Evolutionary conservation across 1,140 invertebrate genomes (phyloP), one percentile per base, ranked within the genome.

Genomic region (Hyles vespertilio): DNA sequence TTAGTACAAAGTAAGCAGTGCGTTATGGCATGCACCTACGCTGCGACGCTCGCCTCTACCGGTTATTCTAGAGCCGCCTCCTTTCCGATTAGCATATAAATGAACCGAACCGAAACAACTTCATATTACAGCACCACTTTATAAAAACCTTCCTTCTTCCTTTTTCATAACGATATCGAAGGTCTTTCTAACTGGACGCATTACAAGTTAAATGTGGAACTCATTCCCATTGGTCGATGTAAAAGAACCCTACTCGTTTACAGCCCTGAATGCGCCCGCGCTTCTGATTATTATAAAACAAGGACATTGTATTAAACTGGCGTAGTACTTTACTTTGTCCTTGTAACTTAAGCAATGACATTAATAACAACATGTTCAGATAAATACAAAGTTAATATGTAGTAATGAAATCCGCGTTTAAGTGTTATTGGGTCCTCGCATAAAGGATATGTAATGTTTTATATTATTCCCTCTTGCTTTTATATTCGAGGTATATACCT

Each of bases 71-170:
- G 60, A 72, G 64, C 79, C 72, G 71, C 77, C 78, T 81, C 70
- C 74, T 75, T 62, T 34, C 63, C 63, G 71, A 89, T 89, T 89
- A 89, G 77, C 84, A 89, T 89, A 83, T 86, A 87, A 84, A 89
- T 87, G 84, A 87, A 78, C 71, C 64, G 48, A 74, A 69, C 73
- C 79, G 72, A 84, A 72, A 88, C 84, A 83, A 84, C 85, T 85
- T 80, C 77, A 85, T 86, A 84, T 64, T 63, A 74, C 60, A 60
- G 57, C 61, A 63, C 79, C 72, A 80, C 36, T 54, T 12, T 70
- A 67, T 46, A 52, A 52, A 36, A 75, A 73, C 59, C 72, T 70
- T 52, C 58, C 61, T 36, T 63, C 44, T 32, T 46, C 48, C 44
- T 61, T 53, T 32, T 43, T 40, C 46, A 61, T n/a, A 48, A 6